Evolutionary conservation across 2,888 invertebrate species (phyloP).

Genomic region (Phymatocera aterrima): DNA sequence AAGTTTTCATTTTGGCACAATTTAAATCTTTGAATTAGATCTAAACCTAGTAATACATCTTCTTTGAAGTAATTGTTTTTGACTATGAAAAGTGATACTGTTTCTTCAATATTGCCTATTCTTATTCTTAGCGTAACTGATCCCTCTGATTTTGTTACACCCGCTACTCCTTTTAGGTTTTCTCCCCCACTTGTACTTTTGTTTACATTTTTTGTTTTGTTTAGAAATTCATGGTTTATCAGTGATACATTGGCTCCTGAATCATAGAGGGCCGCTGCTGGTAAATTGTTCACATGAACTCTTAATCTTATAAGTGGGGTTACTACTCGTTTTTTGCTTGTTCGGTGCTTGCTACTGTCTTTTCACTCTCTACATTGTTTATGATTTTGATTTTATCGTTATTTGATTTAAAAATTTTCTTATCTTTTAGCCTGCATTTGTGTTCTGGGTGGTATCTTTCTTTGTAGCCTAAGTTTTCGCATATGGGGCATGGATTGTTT

Average conservation of each 20-base stretch:
- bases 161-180: neutral
- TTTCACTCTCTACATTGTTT: slow-evolving; percentile 1
- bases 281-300: neutral
- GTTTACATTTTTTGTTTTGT: neutral
- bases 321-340: slow-evolving; percentile 28
- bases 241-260: slow-evolving; percentile 34
- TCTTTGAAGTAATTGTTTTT: slow-evolving; percentile 38
- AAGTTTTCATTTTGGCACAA: slow-evolving; percentile 18
- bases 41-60: slow-evolving; percentile 23
- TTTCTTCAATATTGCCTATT: slow-evolving; percentile 11
- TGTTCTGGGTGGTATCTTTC: slow-evolving; percentile 43
- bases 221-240: slow-evolving; percentile 12
- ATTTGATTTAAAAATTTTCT: neutral
- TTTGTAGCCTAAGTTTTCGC: slow-evolving; percentile 45
- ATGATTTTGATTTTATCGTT: slow-evolving; percentile 28
- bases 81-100: slow-evolving; percentile 7
- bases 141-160: neutral
- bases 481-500: slow-evolving; percentile 34
- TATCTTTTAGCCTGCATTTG: neutral
- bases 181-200: slow-evolving; percentile 4
- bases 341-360: neutral
- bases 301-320: slow-evolving; percentile 33
- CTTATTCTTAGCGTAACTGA: neutral
- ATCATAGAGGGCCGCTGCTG: slow-evolving; percentile 22
- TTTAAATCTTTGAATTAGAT: neutral